Evolutionary conservation across 2,888 invertebrate species (phyloP).

Genomic region (Aporophyla nigra): DNA sequence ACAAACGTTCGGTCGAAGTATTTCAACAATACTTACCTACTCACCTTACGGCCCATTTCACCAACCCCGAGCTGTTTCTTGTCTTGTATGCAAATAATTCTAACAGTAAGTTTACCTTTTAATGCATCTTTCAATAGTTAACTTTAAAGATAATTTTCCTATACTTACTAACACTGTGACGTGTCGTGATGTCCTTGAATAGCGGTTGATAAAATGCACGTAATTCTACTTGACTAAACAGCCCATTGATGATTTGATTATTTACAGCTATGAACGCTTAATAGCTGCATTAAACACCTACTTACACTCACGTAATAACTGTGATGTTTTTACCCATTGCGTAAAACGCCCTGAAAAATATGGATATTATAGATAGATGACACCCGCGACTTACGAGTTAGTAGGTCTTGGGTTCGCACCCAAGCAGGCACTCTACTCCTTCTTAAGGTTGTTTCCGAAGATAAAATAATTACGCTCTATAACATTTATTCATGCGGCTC

Average conservation of each 20-base stretch:
- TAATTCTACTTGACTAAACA: slow-evolving; percentile 18
- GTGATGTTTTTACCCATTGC: background rate
- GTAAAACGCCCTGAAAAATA: background rate
- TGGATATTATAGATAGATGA: background rate
- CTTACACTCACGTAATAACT: background rate
- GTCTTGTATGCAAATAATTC: background rate
- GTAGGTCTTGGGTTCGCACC: no score
- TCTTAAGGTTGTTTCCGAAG: no score
- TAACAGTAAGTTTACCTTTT: background rate
- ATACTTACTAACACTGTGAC: background rate
- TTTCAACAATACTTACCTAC: background rate
- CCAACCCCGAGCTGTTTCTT: background rate
- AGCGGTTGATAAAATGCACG: slow-evolving; percentile 18
- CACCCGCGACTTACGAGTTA: no score
- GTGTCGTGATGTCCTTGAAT: slow-evolving; percentile 3
- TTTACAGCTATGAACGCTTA: slow-evolving; percentile 10
- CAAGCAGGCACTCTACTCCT: no score
- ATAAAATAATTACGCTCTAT: no score
- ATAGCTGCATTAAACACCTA: background rate
- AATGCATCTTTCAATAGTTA: background rate
- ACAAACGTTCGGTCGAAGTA: background rate
- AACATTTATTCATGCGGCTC: no score
- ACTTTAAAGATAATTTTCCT: background rate
- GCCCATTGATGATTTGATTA: slow-evolving; percentile 26
- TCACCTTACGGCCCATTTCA: background rate